These are phyloP conservation scores for Neolamprologus sp. DNA, from an alignment of 2,113 vertebrate species.

Conservation along the genomic window DNA sequence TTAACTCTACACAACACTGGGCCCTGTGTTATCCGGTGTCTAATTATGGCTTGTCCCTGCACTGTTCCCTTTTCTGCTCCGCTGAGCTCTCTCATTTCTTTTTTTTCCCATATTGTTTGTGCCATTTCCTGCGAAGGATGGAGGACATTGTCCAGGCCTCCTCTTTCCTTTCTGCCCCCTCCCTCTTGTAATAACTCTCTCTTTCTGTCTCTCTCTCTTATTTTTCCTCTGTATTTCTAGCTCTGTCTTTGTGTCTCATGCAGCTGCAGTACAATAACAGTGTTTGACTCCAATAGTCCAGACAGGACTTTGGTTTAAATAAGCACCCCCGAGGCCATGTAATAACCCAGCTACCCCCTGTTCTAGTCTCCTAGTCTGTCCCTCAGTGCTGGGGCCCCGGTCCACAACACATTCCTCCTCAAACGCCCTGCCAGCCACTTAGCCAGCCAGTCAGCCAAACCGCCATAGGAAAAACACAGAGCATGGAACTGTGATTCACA, in stretches of 20 bases:
- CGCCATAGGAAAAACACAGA: constrained; percentile 63
- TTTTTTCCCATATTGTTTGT: constrained; percentile 44
- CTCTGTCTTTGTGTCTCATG: constrained; percentile 41
- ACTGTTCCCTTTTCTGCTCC: constrained; percentile 10
- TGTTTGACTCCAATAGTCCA: constrained; percentile 57
- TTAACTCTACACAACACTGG: not conserved
- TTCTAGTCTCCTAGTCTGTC: constrained; percentile 33
- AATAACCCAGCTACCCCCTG: constrained; percentile 55
- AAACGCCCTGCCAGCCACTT: constrained; percentile 26
- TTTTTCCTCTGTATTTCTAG: constrained; percentile 17
- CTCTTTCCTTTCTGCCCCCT: not conserved
- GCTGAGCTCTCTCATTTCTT: constrained; percentile 5
- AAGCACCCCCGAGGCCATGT: constrained; percentile 56
- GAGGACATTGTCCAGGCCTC: constrained; percentile 55
- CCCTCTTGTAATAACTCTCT: constrained; percentile 13
- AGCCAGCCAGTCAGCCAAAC: constrained; percentile 51
- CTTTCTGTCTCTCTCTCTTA: not conserved
- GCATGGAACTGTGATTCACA: constrained; percentile 71
- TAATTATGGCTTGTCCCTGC: constrained; percentile 28
- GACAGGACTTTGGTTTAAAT: constrained; percentile 69
- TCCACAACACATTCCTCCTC: constrained; percentile 59
- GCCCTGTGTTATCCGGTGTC: not conserved
- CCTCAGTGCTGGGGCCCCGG: constrained; percentile 17
- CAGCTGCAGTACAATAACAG: constrained; percentile 66
- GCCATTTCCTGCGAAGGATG: constrained; percentile 45